Conservation (phyloP, 1,140 invertebrate species). For the Ceratoteleas bidentatus region DNA sequence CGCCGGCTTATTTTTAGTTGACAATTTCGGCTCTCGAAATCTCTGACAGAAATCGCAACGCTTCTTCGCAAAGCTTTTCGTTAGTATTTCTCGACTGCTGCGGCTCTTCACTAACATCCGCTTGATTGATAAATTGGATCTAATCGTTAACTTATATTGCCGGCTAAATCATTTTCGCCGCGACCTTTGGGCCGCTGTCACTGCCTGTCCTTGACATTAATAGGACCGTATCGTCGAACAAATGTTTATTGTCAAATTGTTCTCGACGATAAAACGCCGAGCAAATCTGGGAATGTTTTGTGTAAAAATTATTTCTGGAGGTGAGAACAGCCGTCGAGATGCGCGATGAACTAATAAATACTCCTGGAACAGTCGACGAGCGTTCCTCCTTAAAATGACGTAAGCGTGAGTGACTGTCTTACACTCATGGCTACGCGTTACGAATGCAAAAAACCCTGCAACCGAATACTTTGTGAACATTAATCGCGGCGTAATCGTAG, state of each 20-base stretch:
- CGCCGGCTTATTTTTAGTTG: conserved; percentile 17
- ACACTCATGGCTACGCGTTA: conserved; percentile 22
- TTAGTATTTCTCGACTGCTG: neutral
- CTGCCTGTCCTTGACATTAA: too few relatives aligned
- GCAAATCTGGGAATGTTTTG: too few relatives aligned
- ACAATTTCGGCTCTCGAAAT: neutral
- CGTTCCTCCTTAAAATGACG: conserved; percentile 38
- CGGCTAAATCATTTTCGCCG: conserved; percentile 10
- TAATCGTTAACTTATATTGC: conserved; percentile 19
- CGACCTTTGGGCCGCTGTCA: too few relatives aligned
- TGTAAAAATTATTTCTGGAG: neutral
- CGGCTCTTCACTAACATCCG: neutral
- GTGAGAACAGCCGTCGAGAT: neutral
- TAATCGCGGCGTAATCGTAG: too few relatives aligned
- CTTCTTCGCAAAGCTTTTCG: neutral
- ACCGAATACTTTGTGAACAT: too few relatives aligned
- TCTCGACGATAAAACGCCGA: too few relatives aligned
- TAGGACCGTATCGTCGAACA: too few relatives aligned
- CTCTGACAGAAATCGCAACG: neutral
- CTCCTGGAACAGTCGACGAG: conserved; percentile 11
- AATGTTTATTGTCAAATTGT: too few relatives aligned
- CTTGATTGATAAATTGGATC: neutral
- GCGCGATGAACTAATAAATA: conserved; percentile 21
- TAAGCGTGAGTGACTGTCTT: conserved; percentile 40
- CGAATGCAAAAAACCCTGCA: conserved; percentile 20